Evolutionary conservation across 2,888 invertebrate species (phyloP).

Genomic region (Drosophila neonasuta): DNA sequence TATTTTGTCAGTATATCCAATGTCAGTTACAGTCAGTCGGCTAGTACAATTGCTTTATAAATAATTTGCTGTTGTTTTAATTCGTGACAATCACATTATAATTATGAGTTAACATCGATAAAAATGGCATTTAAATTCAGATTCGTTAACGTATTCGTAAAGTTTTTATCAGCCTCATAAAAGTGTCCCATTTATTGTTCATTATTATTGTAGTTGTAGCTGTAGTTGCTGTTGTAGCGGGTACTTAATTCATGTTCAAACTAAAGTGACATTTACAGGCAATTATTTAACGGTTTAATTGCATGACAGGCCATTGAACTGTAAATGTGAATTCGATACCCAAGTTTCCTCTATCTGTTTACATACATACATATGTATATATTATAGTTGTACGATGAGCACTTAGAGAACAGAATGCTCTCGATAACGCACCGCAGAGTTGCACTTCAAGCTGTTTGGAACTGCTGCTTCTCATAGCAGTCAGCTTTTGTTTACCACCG

Average conservation of each 20-base stretch:
- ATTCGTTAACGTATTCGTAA: slow-evolving; percentile 25
- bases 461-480: slow-evolving; percentile 14
- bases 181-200: slow-evolving; percentile 61
- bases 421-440: slow-evolving; percentile 35
- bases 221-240: slow-evolving; percentile 28
- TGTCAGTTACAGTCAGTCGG: slow-evolving; percentile 54
- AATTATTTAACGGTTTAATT: slow-evolving; percentile 61
- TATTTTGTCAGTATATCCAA: slow-evolving; percentile 17
- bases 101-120: slow-evolving; percentile 72
- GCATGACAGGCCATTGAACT: slow-evolving; percentile 57
- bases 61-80: slow-evolving; percentile 56
- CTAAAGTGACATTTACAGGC: slow-evolving; percentile 70
- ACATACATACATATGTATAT: not conserved
- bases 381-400: not conserved
- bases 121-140: slow-evolving; percentile 63
- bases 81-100: slow-evolving; percentile 62
- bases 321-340: slow-evolving; percentile 24
- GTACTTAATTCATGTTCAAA: slow-evolving; percentile 63
- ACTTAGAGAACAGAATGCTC: slow-evolving; percentile 17
- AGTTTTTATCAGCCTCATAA: slow-evolving; percentile 56
- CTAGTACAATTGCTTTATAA: slow-evolving; percentile 58
- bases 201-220: slow-evolving; percentile 48
- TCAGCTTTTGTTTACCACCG: slow-evolving; percentile 56
- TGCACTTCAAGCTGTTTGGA: slow-evolving; percentile 27
- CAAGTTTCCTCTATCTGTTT: not conserved